Evolutionary conservation across 2,797 vertebrate genomes (phyloP).

Genomic region (Peromyscus eremicus): DNA sequence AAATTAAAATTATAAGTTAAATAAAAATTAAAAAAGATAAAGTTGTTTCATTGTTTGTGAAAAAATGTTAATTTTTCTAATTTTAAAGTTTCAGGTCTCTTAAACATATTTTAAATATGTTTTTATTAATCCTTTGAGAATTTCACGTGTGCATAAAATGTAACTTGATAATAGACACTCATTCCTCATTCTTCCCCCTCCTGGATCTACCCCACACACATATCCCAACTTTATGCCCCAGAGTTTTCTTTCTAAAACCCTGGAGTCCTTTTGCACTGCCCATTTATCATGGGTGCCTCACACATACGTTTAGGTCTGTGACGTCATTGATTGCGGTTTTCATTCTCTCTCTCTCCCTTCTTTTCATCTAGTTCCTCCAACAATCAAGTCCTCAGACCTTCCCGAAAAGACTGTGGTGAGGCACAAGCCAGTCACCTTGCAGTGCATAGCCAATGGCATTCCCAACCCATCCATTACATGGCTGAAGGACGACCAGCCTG

Average conservation of each 20-base stretch:
- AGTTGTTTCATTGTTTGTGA: neutral
- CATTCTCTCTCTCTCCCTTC: neutral
- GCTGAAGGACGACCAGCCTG: slow-evolving; percentile 95
- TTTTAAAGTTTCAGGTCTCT: slow-evolving; percentile 43
- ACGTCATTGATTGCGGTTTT: neutral
- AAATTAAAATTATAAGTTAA: neutral
- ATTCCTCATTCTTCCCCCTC: neutral
- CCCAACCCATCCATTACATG: slow-evolving; percentile 96
- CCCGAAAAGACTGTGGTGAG: slow-evolving; percentile 93
- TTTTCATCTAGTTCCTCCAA: slow-evolving; percentile 93
- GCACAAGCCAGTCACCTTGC: slow-evolving; percentile 90
- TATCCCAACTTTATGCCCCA: neutral
- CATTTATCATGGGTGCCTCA: neutral
- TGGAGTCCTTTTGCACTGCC: neutral
- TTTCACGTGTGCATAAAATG: neutral
- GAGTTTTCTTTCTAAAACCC: neutral
- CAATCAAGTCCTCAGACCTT: slow-evolving; percentile 91
- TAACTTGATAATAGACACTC: neutral
- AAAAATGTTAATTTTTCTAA: neutral
- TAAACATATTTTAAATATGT: neutral
- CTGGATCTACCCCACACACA: neutral
- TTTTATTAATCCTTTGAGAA: neutral
- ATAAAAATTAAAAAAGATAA: neutral
- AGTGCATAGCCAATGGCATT: slow-evolving; percentile 95
- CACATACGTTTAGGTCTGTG: neutral